These are phyloP conservation scores for Anoplius nigerrimus DNA, from an alignment of 2,888 invertebrate species.

Conservation along the genomic window DNA sequence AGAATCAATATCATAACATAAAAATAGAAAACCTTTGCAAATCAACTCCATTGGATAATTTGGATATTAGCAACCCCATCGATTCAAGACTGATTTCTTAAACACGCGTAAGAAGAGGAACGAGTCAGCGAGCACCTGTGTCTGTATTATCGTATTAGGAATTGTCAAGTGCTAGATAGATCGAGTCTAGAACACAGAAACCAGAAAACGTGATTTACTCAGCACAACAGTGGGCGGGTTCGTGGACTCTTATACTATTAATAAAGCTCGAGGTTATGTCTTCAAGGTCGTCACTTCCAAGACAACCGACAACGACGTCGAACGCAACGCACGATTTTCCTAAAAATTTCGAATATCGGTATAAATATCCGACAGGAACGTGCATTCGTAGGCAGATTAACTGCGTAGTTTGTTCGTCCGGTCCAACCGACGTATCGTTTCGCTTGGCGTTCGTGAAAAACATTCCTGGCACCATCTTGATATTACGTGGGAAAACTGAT, in stretches of 20 bases:
- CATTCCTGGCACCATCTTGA: background rate
- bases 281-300: conserved; percentile 61
- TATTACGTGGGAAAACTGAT: no score
- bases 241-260: conserved; percentile 63
- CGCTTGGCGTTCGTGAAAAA: conserved; percentile 6
- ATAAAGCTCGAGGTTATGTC: conserved; percentile 59
- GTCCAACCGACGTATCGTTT: background rate
- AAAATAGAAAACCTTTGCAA: no score
- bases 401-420: conserved; percentile 40
- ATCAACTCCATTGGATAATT: no score
- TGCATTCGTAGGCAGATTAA: conserved; percentile 33
- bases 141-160: no score
- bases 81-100: no score
- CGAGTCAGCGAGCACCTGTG: no score
- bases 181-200: no score
- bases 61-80: no score
- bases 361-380: conserved; percentile 47
- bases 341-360: conserved; percentile 44
- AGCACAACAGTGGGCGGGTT: conserved; percentile 49
- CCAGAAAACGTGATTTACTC: conserved; percentile 3
- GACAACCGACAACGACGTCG: conserved; percentile 37
- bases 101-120: no score
- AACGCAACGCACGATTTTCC: conserved; percentile 27
- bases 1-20: no score
- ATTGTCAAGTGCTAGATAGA: no score